Evolutionary conservation across 2,113 vertebrate species (phyloP).

Genomic region (Eulacestoma nigropectus): DNA sequence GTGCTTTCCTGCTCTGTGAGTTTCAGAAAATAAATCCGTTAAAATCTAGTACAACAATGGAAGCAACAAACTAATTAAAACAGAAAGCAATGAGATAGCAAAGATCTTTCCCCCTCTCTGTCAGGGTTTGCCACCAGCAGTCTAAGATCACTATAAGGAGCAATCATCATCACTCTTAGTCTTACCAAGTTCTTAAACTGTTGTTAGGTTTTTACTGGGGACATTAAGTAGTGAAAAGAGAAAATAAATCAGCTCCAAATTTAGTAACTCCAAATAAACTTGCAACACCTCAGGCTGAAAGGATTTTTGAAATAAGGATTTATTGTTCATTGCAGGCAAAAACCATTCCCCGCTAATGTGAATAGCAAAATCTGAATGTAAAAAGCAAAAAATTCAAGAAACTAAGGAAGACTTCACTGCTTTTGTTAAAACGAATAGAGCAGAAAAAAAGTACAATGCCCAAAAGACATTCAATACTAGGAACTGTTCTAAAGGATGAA

Average conservation of each 20-base stretch:
- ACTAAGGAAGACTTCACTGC: background rate
- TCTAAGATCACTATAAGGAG: background rate
- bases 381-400: background rate
- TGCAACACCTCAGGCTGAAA: background rate
- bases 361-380: background rate
- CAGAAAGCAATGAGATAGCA: background rate
- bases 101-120: background rate
- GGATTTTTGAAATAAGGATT: background rate
- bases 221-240: background rate
- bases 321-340: background rate
- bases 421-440: background rate
- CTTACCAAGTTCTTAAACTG: background rate
- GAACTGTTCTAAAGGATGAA: background rate
- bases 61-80: background rate
- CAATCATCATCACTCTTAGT: background rate
- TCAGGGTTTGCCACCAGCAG: background rate
- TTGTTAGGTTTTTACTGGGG: background rate
- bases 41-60: background rate
- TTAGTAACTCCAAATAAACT: background rate
- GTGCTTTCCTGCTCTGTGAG: background rate
- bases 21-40: background rate
- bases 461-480: background rate
- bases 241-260: background rate
- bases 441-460: background rate
- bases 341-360: background rate